Evolutionary conservation across 2,797 vertebrate species (phyloP).

Genomic region (Megalops cyprinoides): DNA sequence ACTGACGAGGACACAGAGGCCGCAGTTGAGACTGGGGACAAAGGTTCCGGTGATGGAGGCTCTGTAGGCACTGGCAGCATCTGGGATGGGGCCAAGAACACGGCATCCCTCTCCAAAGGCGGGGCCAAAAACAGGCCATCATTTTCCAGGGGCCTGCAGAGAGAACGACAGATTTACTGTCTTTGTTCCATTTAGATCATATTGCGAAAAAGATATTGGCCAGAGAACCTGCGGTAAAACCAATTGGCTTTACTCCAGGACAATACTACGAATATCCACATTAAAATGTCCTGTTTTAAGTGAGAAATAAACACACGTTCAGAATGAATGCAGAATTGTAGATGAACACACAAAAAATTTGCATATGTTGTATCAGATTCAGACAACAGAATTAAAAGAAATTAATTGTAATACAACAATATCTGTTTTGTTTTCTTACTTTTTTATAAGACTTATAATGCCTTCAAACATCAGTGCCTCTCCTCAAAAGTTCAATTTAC

Average conservation of each 20-base stretch:
- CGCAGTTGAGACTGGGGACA: constrained; percentile 32
- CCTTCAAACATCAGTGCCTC: too few relatives aligned
- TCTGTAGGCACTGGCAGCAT: constrained; percentile 46
- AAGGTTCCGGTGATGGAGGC: constrained; percentile 52
- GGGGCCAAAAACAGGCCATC: constrained; percentile 53
- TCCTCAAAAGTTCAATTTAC: not conserved
- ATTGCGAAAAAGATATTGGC: constrained; percentile 4
- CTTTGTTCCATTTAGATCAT: not conserved
- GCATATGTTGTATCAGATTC: too few relatives aligned
- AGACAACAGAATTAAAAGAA: too few relatives aligned
- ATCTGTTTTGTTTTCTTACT: too few relatives aligned
- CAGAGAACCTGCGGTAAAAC: not conserved
- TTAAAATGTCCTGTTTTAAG: too few relatives aligned
- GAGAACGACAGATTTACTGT: constrained; percentile 17
- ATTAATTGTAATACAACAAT: too few relatives aligned
- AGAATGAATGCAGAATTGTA: too few relatives aligned
- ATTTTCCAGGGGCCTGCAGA: constrained; percentile 57
- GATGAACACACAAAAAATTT: too few relatives aligned
- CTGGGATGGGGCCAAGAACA: constrained; percentile 49
- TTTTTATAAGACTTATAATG: too few relatives aligned
- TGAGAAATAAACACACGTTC: too few relatives aligned
- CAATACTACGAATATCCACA: too few relatives aligned
- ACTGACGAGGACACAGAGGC: not conserved
- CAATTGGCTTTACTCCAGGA: not conserved
- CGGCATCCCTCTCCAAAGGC: constrained; percentile 50